Evolutionary conservation across 2,888 invertebrate genomes (phyloP).

Genomic region (Erebia ligea): DNA sequence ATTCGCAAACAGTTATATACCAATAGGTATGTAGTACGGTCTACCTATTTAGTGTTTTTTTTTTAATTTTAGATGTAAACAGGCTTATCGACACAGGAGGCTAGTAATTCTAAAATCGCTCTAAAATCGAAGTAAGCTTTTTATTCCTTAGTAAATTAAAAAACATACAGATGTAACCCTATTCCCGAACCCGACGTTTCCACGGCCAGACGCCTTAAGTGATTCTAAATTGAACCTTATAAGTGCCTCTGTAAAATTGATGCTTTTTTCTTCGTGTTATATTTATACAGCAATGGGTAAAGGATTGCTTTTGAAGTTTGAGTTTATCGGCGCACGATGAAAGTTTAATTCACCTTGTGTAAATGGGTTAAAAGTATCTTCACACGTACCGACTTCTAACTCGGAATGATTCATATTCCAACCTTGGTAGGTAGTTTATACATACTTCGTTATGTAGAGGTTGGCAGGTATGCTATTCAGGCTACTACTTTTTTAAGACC

Average conservation of each 20-base stretch:
- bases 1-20: too few species aligned
- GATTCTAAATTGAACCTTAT: slow-evolving; percentile 53
- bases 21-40: too few species aligned
- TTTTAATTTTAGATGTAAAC: too few species aligned
- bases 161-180: slow-evolving; percentile 9
- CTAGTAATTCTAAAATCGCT: too few species aligned
- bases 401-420: not conserved
- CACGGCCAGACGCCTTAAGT: slow-evolving; percentile 35
- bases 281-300: slow-evolving; percentile 44
- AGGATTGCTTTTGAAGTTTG: slow-evolving; percentile 51
- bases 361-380: slow-evolving; percentile 49
- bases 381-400: not conserved
- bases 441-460: too few species aligned
- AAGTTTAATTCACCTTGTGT: slow-evolving; percentile 51
- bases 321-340: slow-evolving; percentile 49
- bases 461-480: too few species aligned
- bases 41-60: too few species aligned
- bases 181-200: slow-evolving; percentile 54
- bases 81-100: too few species aligned
- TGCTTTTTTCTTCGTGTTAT: slow-evolving; percentile 42
- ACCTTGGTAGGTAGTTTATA: not conserved
- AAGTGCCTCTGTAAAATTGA: slow-evolving; percentile 42
- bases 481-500: too few species aligned
- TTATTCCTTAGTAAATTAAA: too few species aligned
- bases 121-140: too few species aligned